These are phyloP conservation scores for Spinibarbus caldwelli DNA, from an alignment of 2,797 vertebrate genomes.

Conservation along the genomic window DNA sequence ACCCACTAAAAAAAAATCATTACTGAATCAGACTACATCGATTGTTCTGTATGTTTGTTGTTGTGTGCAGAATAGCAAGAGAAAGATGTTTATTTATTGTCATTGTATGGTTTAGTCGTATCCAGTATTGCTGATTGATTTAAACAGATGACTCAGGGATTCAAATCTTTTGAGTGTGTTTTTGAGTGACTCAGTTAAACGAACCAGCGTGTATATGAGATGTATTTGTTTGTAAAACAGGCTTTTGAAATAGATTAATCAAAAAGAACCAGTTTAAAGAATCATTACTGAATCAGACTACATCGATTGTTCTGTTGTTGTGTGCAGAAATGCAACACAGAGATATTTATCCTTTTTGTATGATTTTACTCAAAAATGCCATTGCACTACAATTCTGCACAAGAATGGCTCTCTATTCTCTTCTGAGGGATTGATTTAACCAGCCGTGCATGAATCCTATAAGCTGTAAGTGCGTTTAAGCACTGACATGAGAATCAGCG, in stretches of 20 bases:
- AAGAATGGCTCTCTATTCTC: neutral
- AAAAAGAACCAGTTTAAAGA: neutral
- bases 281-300: neutral
- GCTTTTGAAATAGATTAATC: neutral
- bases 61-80: neutral
- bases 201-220: neutral
- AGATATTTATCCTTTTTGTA: neutral
- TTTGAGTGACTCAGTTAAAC: neutral
- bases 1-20: neutral
- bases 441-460: slow-evolving; percentile 17
- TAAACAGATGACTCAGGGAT: neutral
- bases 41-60: neutral
- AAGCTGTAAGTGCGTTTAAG: neutral
- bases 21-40: neutral
- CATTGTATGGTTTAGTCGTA: neutral
- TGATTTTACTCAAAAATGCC: neutral
- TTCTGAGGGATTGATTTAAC: neutral
- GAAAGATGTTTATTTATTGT: neutral
- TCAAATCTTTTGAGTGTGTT: neutral
- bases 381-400: neutral
- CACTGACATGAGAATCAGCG: neutral
- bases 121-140: neutral
- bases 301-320: neutral
- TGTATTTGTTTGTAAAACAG: neutral
- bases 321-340: neutral